phyloP scores from a whole-genome alignment of 2,113 vertebrate genomes.

The Brachirus orientalis region DNA sequence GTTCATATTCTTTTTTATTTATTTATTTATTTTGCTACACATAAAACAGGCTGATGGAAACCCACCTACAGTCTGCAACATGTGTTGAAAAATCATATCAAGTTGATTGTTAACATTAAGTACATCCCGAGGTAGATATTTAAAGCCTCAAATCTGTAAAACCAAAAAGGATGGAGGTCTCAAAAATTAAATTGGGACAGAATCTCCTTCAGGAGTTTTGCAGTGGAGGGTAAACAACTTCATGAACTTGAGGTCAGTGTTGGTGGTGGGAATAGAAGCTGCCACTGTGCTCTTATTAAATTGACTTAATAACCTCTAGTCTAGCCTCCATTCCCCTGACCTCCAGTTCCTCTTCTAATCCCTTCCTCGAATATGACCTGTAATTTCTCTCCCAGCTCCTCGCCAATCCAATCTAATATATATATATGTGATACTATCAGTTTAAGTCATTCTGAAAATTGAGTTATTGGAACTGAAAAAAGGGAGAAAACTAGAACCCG shows the following conservation, averaged over 20 bases:
- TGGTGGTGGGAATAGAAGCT: not conserved
- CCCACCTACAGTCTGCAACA: too few relatives aligned
- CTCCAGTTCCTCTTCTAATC: conserved; percentile 21
- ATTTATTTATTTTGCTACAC: too few relatives aligned
- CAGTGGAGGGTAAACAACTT: not conserved
- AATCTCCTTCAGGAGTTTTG: not conserved
- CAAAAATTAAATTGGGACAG: not conserved
- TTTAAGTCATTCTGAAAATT: conserved; percentile 15
- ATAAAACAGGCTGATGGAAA: too few relatives aligned
- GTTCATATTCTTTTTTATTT: too few relatives aligned
- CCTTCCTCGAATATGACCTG: conserved; percentile 24
- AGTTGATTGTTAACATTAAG: too few relatives aligned
- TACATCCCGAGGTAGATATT: too few relatives aligned
- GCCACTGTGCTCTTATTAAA: conserved; percentile 18
- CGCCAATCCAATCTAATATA: not conserved
- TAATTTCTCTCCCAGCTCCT: conserved; percentile 10
- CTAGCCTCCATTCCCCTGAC: conserved; percentile 9
- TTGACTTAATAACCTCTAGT: conserved; percentile 9
- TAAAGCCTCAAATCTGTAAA: too few relatives aligned
- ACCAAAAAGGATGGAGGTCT: too few relatives aligned
- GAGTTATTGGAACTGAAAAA: conserved; percentile 5
- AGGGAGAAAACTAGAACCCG: not conserved
- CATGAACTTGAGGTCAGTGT: not conserved
- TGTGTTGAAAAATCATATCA: too few relatives aligned
- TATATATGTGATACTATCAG: conserved; percentile 25